A percentile compares a stretch with the other conserved stretches of the same genome.
Conservation (phyloP, 2,113 vertebrate genomes). For the Hippolais icterina region DNA sequence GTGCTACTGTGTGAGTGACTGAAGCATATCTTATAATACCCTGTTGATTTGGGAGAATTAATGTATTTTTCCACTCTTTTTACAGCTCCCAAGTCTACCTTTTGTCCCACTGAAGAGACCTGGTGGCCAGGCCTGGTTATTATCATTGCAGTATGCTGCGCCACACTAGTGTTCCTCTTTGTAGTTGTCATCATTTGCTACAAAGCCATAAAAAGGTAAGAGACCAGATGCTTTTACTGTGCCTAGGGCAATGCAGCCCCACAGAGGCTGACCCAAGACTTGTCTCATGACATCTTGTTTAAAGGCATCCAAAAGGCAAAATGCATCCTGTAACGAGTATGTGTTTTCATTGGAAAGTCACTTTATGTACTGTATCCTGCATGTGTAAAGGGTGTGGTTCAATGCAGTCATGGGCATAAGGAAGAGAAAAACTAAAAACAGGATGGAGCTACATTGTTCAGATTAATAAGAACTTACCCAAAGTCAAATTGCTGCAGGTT, state of each 20-base stretch:
- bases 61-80: constrained; percentile 42
- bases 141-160: constrained; percentile 84
- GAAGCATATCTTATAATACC: not conserved
- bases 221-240: constrained; percentile 13
- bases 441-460: not conserved
- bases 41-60: not conserved
- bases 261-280: not conserved
- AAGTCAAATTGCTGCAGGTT: not conserved
- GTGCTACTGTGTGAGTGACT: not conserved
- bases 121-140: constrained; percentile 92
- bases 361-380: not conserved
- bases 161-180: constrained; percentile 87
- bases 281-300: not conserved
- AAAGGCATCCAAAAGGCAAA: not conserved
- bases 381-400: not conserved
- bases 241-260: not conserved
- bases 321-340: not conserved
- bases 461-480: not conserved
- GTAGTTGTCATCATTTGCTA: constrained; percentile 95
- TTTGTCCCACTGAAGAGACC: constrained; percentile 81
- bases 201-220: constrained; percentile 98
- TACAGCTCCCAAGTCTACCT: constrained; percentile 80
- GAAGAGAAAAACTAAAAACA: not conserved
- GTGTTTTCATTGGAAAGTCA: not conserved
- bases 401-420: not conserved